Percentiles rank a stretch among this genome's conserved stretches.
These are phyloP conservation scores for Brachyhypopomus gauderio DNA, from an alignment of 2,113 vertebrate genomes.

Conservation along the genomic window DNA sequence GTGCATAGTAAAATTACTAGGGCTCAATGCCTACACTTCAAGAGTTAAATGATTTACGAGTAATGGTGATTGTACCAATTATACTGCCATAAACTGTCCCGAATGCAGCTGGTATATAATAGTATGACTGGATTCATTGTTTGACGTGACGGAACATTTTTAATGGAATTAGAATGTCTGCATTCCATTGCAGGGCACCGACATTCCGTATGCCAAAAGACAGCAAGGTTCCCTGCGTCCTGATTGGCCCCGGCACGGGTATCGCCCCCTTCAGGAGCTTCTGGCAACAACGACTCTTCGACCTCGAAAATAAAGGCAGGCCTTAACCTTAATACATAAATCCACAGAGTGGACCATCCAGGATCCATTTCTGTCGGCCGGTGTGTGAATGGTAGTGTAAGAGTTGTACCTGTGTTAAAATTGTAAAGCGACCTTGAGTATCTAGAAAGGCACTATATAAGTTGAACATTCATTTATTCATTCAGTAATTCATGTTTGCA, in stretches of 20 bases:
- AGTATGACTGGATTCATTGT: not conserved
- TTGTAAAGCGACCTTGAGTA: too few relatives aligned
- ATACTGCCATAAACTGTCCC: too few relatives aligned
- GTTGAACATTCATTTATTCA: too few relatives aligned
- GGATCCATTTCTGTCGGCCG: not conserved
- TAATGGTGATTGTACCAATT: too few relatives aligned
- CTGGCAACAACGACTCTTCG: conserved; percentile 93
- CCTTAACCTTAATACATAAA: rapidly evolving
- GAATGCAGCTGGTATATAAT: not conserved
- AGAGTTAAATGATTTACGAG: too few relatives aligned
- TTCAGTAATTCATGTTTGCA: not conserved
- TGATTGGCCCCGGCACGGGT: conserved; percentile 93
- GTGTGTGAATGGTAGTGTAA: too few relatives aligned
- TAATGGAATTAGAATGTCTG: not conserved
- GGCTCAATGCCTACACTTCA: too few relatives aligned
- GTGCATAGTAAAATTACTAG: too few relatives aligned
- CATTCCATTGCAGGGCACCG: conserved; percentile 76
- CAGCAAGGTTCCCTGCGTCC: conserved; percentile 89
- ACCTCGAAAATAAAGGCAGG: conserved; percentile 89
- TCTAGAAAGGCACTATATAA: too few relatives aligned
- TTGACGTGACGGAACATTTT: not conserved
- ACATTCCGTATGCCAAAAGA: conserved; percentile 94
- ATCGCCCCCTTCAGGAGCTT: conserved; percentile 98
- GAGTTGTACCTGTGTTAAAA: too few relatives aligned
- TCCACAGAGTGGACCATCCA: not conserved